Conservation (phyloP, 2,797 vertebrate genomes). For the Cossypha dichroa region DNA sequence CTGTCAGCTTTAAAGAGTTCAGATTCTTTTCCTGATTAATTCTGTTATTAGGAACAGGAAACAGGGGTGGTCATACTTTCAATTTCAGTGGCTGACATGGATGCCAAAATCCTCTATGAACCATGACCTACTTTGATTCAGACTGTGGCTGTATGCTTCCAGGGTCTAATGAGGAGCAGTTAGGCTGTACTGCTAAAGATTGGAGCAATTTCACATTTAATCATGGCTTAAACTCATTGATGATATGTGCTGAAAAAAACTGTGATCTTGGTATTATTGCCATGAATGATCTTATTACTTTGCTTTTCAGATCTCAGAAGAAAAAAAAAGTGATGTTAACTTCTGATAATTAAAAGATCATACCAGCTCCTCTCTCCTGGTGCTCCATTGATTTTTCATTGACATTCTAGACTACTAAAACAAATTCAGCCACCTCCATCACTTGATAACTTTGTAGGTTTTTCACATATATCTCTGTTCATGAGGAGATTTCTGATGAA, state of each 20-base stretch:
- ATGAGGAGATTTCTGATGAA: background rate
- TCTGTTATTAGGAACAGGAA: background rate
- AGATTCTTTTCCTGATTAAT: background rate
- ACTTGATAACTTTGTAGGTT: background rate
- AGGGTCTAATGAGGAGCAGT: slow-evolving; percentile 36
- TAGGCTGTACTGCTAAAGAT: background rate
- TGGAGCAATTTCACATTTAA: slow-evolving; percentile 37
- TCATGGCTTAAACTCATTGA: slow-evolving; percentile 35
- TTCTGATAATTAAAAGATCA: background rate
- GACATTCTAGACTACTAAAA: slow-evolving; percentile 4
- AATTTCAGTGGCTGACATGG: slow-evolving; percentile 32
- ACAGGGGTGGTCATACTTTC: slow-evolving; percentile 1
- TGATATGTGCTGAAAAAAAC: background rate
- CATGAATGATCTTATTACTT: slow-evolving; percentile 12
- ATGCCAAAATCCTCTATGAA: slow-evolving; percentile 15
- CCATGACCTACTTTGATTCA: slow-evolving; percentile 2
- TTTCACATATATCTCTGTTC: background rate
- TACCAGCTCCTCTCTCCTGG: background rate
- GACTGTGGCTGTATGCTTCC: background rate
- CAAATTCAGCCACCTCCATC: background rate
- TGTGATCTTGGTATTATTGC: slow-evolving; percentile 1
- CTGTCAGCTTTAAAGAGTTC: background rate
- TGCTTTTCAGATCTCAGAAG: background rate
- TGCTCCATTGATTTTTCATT: slow-evolving; percentile 8
- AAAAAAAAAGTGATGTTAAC: background rate